Conservation (phyloP, 1,140 invertebrate species). For the Goniozus legneri region DNA sequence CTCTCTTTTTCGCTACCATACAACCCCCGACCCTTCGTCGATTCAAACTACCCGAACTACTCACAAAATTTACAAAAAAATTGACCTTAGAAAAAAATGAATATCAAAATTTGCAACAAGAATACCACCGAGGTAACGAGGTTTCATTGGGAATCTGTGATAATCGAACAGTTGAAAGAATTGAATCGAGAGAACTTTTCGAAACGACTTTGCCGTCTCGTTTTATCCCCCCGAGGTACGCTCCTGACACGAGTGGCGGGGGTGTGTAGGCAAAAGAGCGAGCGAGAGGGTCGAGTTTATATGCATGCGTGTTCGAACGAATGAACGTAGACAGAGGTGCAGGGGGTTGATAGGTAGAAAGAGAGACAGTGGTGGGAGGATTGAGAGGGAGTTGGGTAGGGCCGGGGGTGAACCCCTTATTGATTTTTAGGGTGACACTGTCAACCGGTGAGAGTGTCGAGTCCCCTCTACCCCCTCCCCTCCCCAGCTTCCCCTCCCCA, state of each 20-base stretch:
- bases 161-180: too few relatives aligned
- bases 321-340: too few relatives aligned
- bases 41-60: too few relatives aligned
- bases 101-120: too few relatives aligned
- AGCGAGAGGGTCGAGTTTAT: conserved; percentile 44
- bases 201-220: too few relatives aligned
- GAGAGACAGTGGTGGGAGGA: conserved; percentile 47
- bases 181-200: too few relatives aligned
- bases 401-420: conserved; percentile 59
- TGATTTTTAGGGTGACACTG: conserved; percentile 67
- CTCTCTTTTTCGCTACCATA: background rate
- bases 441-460: conserved; percentile 53
- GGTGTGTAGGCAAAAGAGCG: conserved; percentile 23
- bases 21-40: background rate
- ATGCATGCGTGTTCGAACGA: too few relatives aligned
- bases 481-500: background rate
- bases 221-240: conserved; percentile 24
- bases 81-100: too few relatives aligned
- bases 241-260: conserved; percentile 21
- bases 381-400: conserved; percentile 43
- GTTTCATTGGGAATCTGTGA: too few relatives aligned
- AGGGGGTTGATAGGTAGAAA: conserved; percentile 2
- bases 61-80: too few relatives aligned
- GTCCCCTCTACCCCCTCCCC: conserved; percentile 23
- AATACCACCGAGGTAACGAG: too few relatives aligned